Evolutionary conservation across 2,888 invertebrate genomes (phyloP).

Genomic region (Lapara coniferarum): DNA sequence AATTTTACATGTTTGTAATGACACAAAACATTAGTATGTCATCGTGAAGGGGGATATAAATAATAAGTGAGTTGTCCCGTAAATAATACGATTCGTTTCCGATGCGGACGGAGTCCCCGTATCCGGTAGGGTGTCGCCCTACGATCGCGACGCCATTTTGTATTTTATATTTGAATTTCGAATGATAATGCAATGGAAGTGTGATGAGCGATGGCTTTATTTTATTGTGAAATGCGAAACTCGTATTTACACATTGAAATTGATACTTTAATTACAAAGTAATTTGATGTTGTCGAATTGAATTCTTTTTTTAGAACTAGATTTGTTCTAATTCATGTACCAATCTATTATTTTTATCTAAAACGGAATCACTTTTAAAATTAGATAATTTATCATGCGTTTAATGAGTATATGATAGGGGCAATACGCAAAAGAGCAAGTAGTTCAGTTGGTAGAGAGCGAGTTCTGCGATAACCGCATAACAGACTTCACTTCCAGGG

Average conservation of each 20-base stretch:
- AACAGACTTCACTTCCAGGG: no score
- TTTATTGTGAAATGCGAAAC: conserved; percentile 30
- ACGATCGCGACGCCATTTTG: conserved; percentile 68
- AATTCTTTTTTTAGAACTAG: no score
- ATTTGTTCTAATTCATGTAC: no score
- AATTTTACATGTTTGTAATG: conserved; percentile 54
- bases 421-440: no score
- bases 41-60: conserved; percentile 66
- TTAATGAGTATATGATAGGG: no score
- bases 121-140: conserved; percentile 75
- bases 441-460: no score
- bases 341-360: no score
- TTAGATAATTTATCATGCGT: no score
- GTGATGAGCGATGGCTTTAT: conserved; percentile 35
- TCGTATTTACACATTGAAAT: neutral
- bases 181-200: conserved; percentile 62
- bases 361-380: no score
- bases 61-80: conserved; percentile 61
- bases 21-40: conserved; percentile 63
- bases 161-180: conserved; percentile 62
- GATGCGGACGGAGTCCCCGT: conserved; percentile 58
- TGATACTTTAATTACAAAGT: no score
- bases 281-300: no score
- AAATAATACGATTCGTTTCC: conserved; percentile 71
- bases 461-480: no score